phyloP scores from a whole-genome alignment of 2,888 invertebrate genomes.

The Macrosoma leucophasiata region DNA sequence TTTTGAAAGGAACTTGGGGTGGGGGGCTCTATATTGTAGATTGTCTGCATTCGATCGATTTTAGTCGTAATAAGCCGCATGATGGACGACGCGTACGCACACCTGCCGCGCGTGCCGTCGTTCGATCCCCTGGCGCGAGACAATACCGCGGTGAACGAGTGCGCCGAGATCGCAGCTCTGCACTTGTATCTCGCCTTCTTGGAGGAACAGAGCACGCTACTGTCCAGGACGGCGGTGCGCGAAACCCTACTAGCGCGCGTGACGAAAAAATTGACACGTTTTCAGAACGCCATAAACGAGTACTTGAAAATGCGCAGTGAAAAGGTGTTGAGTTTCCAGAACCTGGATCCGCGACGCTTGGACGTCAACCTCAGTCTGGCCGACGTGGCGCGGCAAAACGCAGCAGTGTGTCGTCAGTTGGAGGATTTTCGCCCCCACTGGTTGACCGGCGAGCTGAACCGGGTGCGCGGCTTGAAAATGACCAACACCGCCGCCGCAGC shows the following conservation, averaged over 20 bases:
- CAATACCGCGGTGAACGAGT: slow-evolving; percentile 1
- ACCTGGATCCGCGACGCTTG: background rate
- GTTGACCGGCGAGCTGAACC: slow-evolving; percentile 2
- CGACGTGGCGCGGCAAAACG: slow-evolving; percentile 1
- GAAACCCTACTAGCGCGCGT: slow-evolving; percentile 2
- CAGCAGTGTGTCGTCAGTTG: background rate
- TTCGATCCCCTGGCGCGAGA: slow-evolving; percentile 4
- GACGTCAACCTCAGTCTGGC: slow-evolving; percentile 2
- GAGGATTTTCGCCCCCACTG: slow-evolving; percentile 1
- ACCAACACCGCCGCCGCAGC: background rate
- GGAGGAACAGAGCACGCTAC: slow-evolving; percentile 3
- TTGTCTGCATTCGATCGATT: too few species aligned
- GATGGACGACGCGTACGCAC: background rate
- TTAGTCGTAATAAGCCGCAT: background rate
- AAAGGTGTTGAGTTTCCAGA: slow-evolving; percentile 1
- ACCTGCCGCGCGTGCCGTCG: slow-evolving; percentile 1
- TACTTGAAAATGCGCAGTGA: slow-evolving; percentile 3
- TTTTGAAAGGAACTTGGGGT: too few species aligned
- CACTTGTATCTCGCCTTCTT: slow-evolving; percentile 4
- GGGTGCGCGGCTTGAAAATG: slow-evolving; percentile 3
- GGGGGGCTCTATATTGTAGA: too few species aligned
- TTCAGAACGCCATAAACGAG: background rate
- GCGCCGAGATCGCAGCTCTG: slow-evolving; percentile 5
- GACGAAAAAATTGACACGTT: slow-evolving; percentile 2
- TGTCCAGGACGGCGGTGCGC: slow-evolving; percentile 1